These are phyloP conservation scores for Hirtodrosophila alboralis DNA, from an alignment of 2,888 invertebrate species.

Conservation along the genomic window DNA sequence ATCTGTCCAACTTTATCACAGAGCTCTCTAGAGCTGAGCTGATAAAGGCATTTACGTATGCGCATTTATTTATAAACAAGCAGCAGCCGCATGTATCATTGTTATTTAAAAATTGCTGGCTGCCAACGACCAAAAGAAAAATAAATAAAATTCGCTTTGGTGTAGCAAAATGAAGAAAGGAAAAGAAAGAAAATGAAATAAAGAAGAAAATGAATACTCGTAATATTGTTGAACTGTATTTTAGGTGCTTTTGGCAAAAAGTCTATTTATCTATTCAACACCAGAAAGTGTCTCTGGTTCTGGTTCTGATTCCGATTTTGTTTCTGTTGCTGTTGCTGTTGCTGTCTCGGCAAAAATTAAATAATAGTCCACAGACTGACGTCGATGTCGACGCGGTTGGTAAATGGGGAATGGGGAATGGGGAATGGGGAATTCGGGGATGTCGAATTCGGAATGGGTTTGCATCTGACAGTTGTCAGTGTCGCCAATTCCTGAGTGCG, in stretches of 20 bases:
- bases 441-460: not conserved
- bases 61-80: slow-evolving; percentile 76
- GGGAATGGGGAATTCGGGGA: not conserved
- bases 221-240: slow-evolving; percentile 71
- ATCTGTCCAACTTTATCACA: slow-evolving; percentile 58
- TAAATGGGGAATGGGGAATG: not conserved
- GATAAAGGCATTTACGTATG: slow-evolving; percentile 78
- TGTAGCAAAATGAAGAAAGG: slow-evolving; percentile 32
- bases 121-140: slow-evolving; percentile 60
- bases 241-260: slow-evolving; percentile 61
- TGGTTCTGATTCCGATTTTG: slow-evolving; percentile 2
- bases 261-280: slow-evolving; percentile 43
- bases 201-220: slow-evolving; percentile 47
- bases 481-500: slow-evolving; percentile 46
- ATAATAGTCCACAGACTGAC: slow-evolving; percentile 74
- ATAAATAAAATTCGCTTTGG: slow-evolving; percentile 62
- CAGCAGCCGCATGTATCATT: slow-evolving; percentile 75
- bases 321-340: slow-evolving; percentile 5
- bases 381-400: slow-evolving; percentile 51
- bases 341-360: slow-evolving; percentile 60
- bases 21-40: slow-evolving; percentile 43
- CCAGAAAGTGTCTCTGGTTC: slow-evolving; percentile 49
- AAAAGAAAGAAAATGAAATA: slow-evolving; percentile 15
- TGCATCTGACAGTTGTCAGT: slow-evolving; percentile 44
- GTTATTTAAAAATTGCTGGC: slow-evolving; percentile 75